A percentile compares a stretch with the other conserved stretches of the same genome.
These are phyloP conservation scores for Australoheros facetus DNA, from an alignment of 2,797 vertebrate genomes.

Conservation along the genomic window DNA sequence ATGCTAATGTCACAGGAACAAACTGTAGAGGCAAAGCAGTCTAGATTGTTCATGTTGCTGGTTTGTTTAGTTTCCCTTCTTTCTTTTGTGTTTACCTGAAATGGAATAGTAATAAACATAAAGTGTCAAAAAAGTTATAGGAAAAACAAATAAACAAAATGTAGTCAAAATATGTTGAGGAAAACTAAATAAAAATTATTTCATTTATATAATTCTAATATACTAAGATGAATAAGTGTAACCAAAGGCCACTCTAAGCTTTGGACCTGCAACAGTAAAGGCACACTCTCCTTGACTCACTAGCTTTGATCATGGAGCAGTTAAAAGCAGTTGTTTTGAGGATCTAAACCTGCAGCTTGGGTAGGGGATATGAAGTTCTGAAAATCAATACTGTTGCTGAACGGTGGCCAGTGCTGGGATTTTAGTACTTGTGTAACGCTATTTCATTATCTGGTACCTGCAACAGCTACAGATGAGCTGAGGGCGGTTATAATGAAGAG, in stretches of 20 bases:
- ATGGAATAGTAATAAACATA: background rate
- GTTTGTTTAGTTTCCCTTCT: background rate
- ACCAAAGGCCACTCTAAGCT: background rate
- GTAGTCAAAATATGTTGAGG: background rate
- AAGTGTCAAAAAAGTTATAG: background rate
- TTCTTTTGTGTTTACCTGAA: conserved; percentile 1
- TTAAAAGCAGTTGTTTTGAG: background rate
- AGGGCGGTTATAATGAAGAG: background rate
- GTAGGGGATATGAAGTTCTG: background rate
- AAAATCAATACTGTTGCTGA: background rate
- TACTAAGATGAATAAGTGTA: background rate
- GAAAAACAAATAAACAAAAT: background rate
- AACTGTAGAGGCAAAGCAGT: background rate
- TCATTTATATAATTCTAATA: background rate
- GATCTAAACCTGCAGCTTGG: background rate
- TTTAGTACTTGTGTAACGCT: background rate
- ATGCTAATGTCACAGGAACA: background rate
- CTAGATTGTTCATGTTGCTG: background rate
- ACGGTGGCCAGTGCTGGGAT: background rate
- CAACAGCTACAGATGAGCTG: background rate
- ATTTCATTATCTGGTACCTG: background rate
- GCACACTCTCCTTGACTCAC: background rate
- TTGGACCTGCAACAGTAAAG: background rate
- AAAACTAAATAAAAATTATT: background rate
- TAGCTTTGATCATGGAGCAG: background rate